These are phyloP conservation scores for Hipparchia semele DNA, from an alignment of 2,888 invertebrate species.

Conservation along the genomic window DNA sequence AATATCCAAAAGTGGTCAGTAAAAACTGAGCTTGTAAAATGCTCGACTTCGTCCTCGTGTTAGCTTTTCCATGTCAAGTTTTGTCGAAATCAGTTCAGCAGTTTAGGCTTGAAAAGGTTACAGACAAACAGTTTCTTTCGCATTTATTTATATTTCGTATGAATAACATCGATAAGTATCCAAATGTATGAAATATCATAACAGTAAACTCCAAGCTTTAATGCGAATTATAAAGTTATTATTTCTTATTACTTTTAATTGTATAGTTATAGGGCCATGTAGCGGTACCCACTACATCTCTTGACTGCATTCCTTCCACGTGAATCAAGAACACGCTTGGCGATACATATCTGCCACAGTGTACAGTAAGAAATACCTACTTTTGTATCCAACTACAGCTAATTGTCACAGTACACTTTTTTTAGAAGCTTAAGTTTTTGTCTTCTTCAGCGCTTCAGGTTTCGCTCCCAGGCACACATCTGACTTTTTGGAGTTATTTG, in stretches of 20 bases:
- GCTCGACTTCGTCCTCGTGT: no score
- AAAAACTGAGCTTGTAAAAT: no score
- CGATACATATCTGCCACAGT: slow-evolving; percentile 7
- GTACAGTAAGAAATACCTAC: slow-evolving; percentile 12
- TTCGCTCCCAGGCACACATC: no score
- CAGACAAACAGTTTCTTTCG: neutral
- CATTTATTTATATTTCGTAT: neutral
- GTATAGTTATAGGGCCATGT: slow-evolving; percentile 28
- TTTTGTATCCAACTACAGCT: slow-evolving; percentile 10
- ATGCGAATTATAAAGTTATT: slow-evolving; percentile 2
- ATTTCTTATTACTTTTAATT: slow-evolving; percentile 10
- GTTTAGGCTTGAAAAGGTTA: no score
- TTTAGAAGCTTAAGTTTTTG: no score
- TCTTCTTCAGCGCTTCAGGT: no score
- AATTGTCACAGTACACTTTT: neutral
- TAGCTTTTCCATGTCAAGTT: no score
- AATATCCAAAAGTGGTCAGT: neutral
- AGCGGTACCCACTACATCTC: slow-evolving; percentile 29
- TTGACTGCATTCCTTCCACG: slow-evolving; percentile 32
- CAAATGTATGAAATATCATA: neutral
- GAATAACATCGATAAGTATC: no score
- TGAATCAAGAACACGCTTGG: slow-evolving; percentile 34
- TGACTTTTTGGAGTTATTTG: no score
- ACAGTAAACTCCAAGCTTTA: neutral
- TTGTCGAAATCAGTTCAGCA: no score